These are phyloP conservation scores for Pluvialis apricaria DNA, from an alignment of 2,113 vertebrate genomes.

Conservation along the genomic window DNA sequence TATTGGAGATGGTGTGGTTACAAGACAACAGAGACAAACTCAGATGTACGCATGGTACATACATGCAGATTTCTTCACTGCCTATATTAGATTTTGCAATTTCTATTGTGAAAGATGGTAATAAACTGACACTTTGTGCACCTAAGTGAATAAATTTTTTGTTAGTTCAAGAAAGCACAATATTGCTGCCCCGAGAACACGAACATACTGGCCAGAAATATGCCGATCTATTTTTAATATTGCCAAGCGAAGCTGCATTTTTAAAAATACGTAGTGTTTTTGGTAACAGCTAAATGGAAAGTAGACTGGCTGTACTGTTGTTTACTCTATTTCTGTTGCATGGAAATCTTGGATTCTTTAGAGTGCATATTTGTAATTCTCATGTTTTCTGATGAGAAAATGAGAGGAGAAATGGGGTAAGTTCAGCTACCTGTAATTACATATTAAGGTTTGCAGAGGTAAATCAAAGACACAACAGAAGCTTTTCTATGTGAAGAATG, in stretches of 20 bases:
- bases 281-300: background rate
- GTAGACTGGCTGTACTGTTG: background rate
- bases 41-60: background rate
- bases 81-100: background rate
- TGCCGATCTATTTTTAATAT: background rate
- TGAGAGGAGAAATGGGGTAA: background rate
- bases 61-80: background rate
- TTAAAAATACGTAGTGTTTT: background rate
- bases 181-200: background rate
- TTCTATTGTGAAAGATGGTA: background rate
- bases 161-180: background rate
- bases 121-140: background rate
- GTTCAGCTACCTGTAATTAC: background rate
- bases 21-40: background rate
- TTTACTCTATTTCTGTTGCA: background rate
- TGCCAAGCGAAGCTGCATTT: background rate
- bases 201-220: background rate
- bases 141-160: background rate
- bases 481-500: background rate
- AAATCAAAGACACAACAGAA: background rate
- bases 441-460: background rate
- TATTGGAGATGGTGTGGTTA: background rate
- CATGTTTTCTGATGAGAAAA: background rate
- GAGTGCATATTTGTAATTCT: background rate
- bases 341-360: background rate